phyloP scores from a whole-genome alignment of 2,113 vertebrate species.

The Hydrolagus affinis region DNA sequence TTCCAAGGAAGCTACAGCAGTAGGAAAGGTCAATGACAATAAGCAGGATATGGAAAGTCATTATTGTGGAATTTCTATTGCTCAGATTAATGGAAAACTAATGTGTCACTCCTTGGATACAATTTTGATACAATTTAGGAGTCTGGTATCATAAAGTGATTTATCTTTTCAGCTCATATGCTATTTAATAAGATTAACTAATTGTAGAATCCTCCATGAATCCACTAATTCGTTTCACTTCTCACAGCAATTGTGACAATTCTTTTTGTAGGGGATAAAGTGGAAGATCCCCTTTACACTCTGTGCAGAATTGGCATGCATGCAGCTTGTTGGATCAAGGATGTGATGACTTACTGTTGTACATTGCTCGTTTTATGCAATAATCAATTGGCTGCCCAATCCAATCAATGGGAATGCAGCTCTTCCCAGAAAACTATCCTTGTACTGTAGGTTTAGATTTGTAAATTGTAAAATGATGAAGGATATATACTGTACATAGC shows the following conservation, averaged over 20 bases:
- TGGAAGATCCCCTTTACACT: neutral
- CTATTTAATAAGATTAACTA: neutral
- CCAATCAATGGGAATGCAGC: neutral
- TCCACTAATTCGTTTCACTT: no score
- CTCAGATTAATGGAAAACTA: neutral
- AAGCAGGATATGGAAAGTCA: no score
- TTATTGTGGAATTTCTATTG: neutral
- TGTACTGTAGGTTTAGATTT: neutral
- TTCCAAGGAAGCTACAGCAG: no score
- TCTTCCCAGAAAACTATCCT: neutral
- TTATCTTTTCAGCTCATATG: neutral
- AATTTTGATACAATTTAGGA: neutral
- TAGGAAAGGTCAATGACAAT: no score
- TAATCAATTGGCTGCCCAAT: neutral
- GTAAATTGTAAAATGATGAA: neutral
- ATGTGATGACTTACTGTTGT: neutral
- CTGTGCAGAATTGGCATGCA: neutral
- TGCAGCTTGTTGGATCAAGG: neutral
- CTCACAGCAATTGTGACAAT: no score
- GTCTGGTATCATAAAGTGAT: neutral
- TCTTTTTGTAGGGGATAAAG: no score
- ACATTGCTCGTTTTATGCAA: neutral
- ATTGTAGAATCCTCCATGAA: no score
- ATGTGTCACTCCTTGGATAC: neutral
- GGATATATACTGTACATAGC: no score